phyloP scores from a whole-genome alignment of 2,113 vertebrate genomes.

The Nymphicus hollandicus region DNA sequence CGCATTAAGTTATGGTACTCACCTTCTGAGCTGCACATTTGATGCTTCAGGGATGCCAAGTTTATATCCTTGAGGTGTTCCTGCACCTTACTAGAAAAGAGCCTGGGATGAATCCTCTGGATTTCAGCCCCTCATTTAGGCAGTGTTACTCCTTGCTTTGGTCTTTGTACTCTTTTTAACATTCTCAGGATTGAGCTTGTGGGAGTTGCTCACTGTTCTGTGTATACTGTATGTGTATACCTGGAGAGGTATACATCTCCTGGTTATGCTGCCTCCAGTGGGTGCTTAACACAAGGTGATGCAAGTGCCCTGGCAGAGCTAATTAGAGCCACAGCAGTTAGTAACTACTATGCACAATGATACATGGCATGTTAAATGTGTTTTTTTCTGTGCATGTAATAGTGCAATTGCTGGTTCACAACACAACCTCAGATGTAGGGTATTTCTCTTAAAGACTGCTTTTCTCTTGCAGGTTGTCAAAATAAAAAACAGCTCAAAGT shows the following conservation, averaged over 20 bases:
- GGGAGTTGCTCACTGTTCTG: background rate
- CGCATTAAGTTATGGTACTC: background rate
- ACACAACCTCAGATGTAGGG: background rate
- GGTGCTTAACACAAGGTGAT: background rate
- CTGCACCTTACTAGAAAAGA: background rate
- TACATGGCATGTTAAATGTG: background rate
- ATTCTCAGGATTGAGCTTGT: background rate
- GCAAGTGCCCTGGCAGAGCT: background rate
- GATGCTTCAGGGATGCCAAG: background rate
- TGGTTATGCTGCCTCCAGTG: background rate
- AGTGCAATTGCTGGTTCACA: background rate
- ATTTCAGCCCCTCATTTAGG: background rate
- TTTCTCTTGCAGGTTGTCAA: background rate
- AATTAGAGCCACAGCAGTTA: background rate
- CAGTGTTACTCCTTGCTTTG: background rate
- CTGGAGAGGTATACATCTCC: background rate
- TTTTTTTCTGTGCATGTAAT: background rate
- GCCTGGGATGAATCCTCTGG: background rate
- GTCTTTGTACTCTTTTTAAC: background rate
- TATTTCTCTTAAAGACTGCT: background rate
- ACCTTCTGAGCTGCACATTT: background rate
- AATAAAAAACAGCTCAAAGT: background rate
- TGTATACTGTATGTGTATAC: accelerated
- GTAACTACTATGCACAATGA: background rate
- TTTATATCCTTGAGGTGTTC: background rate